A percentile compares a stretch with the other conserved stretches of the same genome.
These are phyloP conservation scores for Crax fasciolata DNA, from an alignment of 2,797 vertebrate genomes.

Conservation along the genomic window DNA sequence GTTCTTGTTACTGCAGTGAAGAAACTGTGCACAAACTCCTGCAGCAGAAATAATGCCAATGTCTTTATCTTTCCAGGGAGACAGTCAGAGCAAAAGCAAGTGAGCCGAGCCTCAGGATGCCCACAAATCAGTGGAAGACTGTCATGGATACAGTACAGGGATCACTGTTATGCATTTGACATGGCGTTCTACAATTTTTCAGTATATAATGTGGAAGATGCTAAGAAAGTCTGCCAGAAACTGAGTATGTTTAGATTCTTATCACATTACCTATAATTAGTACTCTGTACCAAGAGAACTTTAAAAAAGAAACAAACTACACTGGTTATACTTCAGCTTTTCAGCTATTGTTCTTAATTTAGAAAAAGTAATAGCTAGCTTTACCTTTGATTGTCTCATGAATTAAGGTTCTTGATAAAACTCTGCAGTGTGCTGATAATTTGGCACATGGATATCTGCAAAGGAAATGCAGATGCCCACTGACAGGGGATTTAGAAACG, in stretches of 20 bases:
- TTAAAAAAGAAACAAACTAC: not conserved
- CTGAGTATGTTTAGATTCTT: constrained; percentile 84
- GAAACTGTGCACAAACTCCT: not conserved
- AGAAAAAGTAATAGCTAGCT: not conserved
- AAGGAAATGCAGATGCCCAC: not conserved
- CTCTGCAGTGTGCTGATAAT: not conserved
- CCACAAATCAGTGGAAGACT: constrained; percentile 7
- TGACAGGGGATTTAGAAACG: not conserved
- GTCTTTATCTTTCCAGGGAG: constrained; percentile 61
- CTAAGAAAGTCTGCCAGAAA: constrained; percentile 85
- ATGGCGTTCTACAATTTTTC: constrained; percentile 89
- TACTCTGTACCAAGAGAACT: not conserved
- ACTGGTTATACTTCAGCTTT: not conserved
- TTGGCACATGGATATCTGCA: accelerated
- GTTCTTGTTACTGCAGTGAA: not conserved
- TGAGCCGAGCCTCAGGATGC: constrained; percentile 21
- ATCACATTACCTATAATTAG: not conserved
- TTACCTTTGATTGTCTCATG: not conserved
- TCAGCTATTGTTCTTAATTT: not conserved
- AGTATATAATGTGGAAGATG: constrained; percentile 84
- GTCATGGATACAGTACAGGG: constrained; percentile 88
- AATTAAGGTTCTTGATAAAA: not conserved
- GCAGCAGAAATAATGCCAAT: not conserved
- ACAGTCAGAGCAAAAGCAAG: constrained; percentile 14
- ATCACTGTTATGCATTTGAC: constrained; percentile 90